These are phyloP conservation scores for Melanostoma mellinum DNA, from an alignment of 2,888 invertebrate genomes.

Conservation along the genomic window DNA sequence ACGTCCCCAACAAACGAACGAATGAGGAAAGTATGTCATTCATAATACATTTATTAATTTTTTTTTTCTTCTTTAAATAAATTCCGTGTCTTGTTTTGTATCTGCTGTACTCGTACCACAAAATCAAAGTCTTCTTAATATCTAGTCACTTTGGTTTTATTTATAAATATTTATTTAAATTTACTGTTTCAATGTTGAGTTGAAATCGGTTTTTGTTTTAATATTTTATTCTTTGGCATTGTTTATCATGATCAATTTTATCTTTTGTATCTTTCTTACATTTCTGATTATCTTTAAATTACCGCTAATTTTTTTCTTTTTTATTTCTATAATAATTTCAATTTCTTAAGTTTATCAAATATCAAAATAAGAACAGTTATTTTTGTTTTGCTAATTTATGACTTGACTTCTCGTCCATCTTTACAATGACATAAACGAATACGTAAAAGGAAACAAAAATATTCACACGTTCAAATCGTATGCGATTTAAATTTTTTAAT, in stretches of 20 bases:
- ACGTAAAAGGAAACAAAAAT: slow-evolving; percentile 25
- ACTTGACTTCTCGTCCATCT: slow-evolving; percentile 46
- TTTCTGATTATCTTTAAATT: slow-evolving; percentile 68
- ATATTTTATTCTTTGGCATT: slow-evolving; percentile 62
- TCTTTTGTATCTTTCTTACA: slow-evolving; percentile 43
- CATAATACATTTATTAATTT: slow-evolving; percentile 8
- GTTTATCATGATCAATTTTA: slow-evolving; percentile 45
- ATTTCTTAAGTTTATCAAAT: slow-evolving; percentile 64
- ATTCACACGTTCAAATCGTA: slow-evolving; percentile 52
- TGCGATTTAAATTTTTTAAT: slow-evolving; percentile 28
- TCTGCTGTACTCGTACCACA: slow-evolving; percentile 32
- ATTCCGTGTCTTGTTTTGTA: slow-evolving; percentile 34
- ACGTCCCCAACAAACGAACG: not conserved
- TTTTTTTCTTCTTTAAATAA: slow-evolving; percentile 27
- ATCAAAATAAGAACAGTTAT: slow-evolving; percentile 70
- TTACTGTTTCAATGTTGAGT: slow-evolving; percentile 48
- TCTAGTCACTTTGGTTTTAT: slow-evolving; percentile 61
- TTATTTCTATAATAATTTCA: slow-evolving; percentile 32
- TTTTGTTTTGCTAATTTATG: slow-evolving; percentile 57
- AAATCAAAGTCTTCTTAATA: slow-evolving; percentile 61
- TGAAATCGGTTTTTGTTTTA: slow-evolving; percentile 27
- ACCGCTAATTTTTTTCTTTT: slow-evolving; percentile 52
- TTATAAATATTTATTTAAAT: slow-evolving; percentile 31
- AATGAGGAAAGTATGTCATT: not conserved
- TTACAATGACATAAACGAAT: slow-evolving; percentile 19